A percentile compares a stretch with the other conserved stretches of the same genome.
phyloP scores from a whole-genome alignment of 2,113 vertebrate species.

The Meriones unguiculatus region DNA sequence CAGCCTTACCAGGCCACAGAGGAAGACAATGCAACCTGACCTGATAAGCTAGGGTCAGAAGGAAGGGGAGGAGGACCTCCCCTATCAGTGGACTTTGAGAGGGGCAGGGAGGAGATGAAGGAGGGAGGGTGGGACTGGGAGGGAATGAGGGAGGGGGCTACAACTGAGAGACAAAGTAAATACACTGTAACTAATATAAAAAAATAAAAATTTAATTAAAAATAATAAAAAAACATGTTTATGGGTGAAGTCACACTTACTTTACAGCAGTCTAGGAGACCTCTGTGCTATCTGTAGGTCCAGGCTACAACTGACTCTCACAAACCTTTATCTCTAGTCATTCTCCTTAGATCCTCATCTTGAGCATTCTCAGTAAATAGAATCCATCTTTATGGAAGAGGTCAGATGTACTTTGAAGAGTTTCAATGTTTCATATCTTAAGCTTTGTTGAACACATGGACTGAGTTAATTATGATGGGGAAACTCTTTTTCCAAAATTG shows the following conservation, averaged over 20 bases:
- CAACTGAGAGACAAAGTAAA: too few species aligned
- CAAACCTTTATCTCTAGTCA: background rate
- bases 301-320: background rate
- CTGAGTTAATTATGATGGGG: background rate
- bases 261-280: background rate
- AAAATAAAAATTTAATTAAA: too few species aligned
- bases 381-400: background rate
- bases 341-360: background rate
- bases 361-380: background rate
- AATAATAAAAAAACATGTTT: background rate
- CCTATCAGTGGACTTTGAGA: too few species aligned
- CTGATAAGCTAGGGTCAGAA: too few species aligned
- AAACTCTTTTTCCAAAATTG: background rate
- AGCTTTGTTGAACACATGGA: background rate
- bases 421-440: background rate
- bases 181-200: too few species aligned
- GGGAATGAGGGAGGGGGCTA: too few species aligned
- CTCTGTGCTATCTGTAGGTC: background rate
- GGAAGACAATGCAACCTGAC: too few species aligned
- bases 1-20: too few species aligned
- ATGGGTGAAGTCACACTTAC: background rate
- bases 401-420: background rate
- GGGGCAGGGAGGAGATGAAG: too few species aligned
- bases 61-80: too few species aligned
- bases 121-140: too few species aligned